These are phyloP conservation scores for Campylomormyrus numenius DNA, from an alignment of 2,113 vertebrate species.

Conservation along the genomic window DNA sequence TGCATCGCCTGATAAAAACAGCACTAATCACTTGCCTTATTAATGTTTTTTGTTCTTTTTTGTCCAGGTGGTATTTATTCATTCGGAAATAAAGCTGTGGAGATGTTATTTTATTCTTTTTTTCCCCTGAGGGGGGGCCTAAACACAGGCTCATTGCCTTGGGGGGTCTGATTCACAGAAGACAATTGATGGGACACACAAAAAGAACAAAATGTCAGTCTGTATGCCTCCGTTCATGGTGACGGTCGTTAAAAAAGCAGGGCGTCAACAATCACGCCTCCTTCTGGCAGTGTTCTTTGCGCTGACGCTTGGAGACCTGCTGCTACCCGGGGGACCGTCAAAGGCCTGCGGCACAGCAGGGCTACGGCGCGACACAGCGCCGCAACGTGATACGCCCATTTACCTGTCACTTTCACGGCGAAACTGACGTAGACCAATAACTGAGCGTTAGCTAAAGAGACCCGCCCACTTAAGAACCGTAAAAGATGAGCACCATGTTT, in stretches of 20 bases:
- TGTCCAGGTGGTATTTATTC: background rate
- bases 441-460: background rate
- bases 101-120: background rate
- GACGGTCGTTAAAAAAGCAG: background rate
- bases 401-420: background rate
- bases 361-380: background rate
- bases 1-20: background rate
- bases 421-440: background rate
- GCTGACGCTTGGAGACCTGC: background rate
- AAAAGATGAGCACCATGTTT: background rate
- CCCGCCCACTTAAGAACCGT: background rate
- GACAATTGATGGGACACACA: background rate
- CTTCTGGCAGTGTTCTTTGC: background rate
- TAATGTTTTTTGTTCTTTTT: background rate
- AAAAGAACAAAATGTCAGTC: background rate
- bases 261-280: background rate
- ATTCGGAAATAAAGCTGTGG: background rate
- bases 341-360: background rate
- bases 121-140: background rate
- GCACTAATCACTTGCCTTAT: background rate
- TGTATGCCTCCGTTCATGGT: background rate
- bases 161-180: background rate
- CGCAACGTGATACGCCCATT: background rate
- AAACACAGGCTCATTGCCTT: background rate
- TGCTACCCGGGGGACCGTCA: background rate